Evolutionary conservation across 2,888 invertebrate genomes (phyloP).

Genomic region (Petrolisthes cinctipes): DNA sequence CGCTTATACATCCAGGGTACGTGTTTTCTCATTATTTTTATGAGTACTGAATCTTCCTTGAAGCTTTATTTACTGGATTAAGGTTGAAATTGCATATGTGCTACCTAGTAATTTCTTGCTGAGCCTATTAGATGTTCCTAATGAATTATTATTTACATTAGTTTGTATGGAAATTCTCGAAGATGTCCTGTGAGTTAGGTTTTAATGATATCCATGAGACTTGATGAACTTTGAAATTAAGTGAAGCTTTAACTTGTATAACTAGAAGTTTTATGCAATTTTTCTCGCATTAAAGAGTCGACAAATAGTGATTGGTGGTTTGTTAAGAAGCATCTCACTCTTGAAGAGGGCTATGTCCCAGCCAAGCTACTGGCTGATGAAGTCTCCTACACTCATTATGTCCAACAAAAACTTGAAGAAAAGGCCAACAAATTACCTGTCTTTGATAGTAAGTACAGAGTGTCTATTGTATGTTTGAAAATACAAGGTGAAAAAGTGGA

Average conservation of each 20-base stretch:
- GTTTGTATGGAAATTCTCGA: too few species aligned
- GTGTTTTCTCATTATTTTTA: slow-evolving; percentile 31
- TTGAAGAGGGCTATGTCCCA: slow-evolving; percentile 95
- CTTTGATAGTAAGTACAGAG: slow-evolving; percentile 83
- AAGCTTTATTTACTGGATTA: too few species aligned
- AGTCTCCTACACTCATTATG: slow-evolving; percentile 82
- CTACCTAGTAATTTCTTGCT: too few species aligned
- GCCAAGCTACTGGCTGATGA: slow-evolving; percentile 89
- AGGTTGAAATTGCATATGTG: too few species aligned
- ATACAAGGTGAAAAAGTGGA: background rate
- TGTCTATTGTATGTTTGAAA: background rate
- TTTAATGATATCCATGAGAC: too few species aligned
- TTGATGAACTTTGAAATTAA: background rate
- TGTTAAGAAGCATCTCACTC: slow-evolving; percentile 87
- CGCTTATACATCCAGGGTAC: slow-evolving; percentile 84
- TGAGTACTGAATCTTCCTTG: too few species aligned
- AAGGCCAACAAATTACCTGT: slow-evolving; percentile 92
- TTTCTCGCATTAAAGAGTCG: slow-evolving; percentile 74
- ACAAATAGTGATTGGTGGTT: slow-evolving; percentile 94
- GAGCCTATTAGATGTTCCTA: too few species aligned
- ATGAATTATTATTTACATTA: too few species aligned
- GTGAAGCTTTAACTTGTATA: background rate
- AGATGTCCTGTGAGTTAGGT: too few species aligned
- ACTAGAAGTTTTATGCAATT: background rate
- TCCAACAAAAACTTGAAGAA: slow-evolving; percentile 89